A percentile compares a stretch with the other conserved stretches of the same genome.
Evolutionary conservation across 2,113 vertebrate species (phyloP).

Genomic region (Callorhinus ursinus): DNA sequence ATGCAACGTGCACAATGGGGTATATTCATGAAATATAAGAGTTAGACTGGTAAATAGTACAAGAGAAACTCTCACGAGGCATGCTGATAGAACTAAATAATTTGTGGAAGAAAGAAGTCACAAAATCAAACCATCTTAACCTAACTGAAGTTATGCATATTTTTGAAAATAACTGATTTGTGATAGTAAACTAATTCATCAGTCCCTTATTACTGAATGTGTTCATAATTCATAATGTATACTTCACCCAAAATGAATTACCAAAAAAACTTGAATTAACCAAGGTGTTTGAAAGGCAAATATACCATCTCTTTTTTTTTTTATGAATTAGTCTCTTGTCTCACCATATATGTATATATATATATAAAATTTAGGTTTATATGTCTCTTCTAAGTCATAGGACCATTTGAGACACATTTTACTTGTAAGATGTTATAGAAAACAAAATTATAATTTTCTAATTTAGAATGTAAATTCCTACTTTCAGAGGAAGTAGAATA

Average conservation of each 20-base stretch:
- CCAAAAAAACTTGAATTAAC: slow-evolving; percentile 2
- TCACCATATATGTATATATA: background rate
- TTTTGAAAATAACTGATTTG: background rate
- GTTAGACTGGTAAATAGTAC: background rate
- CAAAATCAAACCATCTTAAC: background rate
- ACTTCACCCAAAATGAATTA: background rate
- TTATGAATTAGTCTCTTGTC: background rate
- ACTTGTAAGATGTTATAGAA: background rate
- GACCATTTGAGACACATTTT: slow-evolving; percentile 10
- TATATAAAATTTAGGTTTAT: background rate
- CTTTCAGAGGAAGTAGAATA: background rate
- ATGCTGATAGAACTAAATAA: background rate
- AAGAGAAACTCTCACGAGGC: background rate
- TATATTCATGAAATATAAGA: background rate
- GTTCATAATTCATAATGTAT: background rate
- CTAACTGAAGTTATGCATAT: background rate
- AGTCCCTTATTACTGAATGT: background rate
- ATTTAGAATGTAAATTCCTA: slow-evolving; percentile 29
- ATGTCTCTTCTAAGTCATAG: background rate
- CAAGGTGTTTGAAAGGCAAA: background rate
- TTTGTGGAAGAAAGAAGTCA: background rate
- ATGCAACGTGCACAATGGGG: background rate
- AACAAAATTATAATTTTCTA: slow-evolving; percentile 32
- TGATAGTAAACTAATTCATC: background rate
- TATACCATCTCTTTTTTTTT: background rate